Base-by-base conservation (phyloP, 1,140 invertebrate species). In the Pemphigus obesinymphae region DNA sequence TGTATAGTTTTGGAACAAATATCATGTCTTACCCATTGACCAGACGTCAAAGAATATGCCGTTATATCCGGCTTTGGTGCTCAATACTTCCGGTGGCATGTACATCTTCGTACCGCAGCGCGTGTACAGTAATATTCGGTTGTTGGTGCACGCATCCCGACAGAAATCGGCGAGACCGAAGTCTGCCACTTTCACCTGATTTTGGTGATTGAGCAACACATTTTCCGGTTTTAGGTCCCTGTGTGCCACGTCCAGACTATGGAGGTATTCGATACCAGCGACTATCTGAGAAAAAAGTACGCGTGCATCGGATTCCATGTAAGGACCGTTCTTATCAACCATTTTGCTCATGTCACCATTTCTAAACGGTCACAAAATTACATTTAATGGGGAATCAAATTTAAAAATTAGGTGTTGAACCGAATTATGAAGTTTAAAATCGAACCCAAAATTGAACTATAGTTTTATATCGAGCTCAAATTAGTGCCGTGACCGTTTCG, bases 11-110 rank as follows among this genome's bases (percentile, higher is more conserved):
- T 20, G 2, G 29, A 61, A 61, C 3, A 20, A 5, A 61, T 31
- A 6, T 2, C 29, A 1, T 13, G 37, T 70, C 55, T 80, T 93
- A 0, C 96, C 96, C 75, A 96, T 92, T 10, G 96, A 95, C 96
- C 96, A 98, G 96, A 96, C 98, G 85, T 99, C 97, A 1, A 98
- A 94, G 85, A 95, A 95, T 72, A 96, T 96, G 87, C 99, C 99
- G 1, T 96, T 96, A 87, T 96, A 97, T 84, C 55, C 76, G 6
- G n/a, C 17, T 0, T 3, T 29, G 8, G 37, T 3, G 23, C 15
- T 78, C 23, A 83, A 37, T 48, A 96, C 89, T 87, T 96, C 95
- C 68, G 84, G 83, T 73, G 85, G 86, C 82, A 72, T 78, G 83
- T 61, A 83, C 29, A 97, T 94, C 88, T 97, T 98, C 63, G 97